Evolutionary conservation across 2,797 vertebrate genomes (phyloP).

Genomic region (Propithecus deckenii): DNA sequence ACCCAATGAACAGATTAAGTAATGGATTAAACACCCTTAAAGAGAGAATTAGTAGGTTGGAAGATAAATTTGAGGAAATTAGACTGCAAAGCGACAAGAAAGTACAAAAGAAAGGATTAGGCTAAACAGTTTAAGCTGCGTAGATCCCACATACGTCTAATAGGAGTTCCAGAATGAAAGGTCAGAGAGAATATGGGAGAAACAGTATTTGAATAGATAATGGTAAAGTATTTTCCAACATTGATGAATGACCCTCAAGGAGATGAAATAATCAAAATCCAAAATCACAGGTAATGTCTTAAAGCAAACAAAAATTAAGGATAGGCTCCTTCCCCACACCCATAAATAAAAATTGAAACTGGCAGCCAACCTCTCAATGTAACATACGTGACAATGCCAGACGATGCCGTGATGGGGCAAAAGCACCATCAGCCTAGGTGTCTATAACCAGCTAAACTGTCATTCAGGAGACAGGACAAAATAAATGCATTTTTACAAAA

Average conservation of each 20-base stretch:
- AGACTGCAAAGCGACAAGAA: neutral
- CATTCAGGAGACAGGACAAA: neutral
- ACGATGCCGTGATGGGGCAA: neutral
- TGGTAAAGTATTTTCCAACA: neutral
- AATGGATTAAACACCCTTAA: neutral
- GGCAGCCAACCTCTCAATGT: neutral
- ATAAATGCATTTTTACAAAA: neutral
- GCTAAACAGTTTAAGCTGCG: neutral
- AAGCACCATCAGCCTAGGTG: neutral
- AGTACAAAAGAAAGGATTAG: neutral
- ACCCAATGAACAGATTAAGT: neutral
- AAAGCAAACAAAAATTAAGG: neutral
- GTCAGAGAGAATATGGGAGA: neutral
- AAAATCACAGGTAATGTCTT: neutral
- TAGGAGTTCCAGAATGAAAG: neutral
- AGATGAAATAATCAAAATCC: neutral
- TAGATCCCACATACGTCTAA: neutral
- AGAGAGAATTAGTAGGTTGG: neutral
- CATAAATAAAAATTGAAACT: neutral
- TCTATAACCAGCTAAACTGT: slow-evolving; percentile 14
- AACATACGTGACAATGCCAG: neutral
- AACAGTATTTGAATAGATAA: neutral
- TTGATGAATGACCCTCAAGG: neutral
- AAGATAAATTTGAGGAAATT: slow-evolving; percentile 42
- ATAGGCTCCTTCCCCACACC: neutral